These are phyloP conservation scores for Rhegmatorhina hoffmannsi DNA, from an alignment of 2,113 vertebrate genomes.

Conservation along the genomic window DNA sequence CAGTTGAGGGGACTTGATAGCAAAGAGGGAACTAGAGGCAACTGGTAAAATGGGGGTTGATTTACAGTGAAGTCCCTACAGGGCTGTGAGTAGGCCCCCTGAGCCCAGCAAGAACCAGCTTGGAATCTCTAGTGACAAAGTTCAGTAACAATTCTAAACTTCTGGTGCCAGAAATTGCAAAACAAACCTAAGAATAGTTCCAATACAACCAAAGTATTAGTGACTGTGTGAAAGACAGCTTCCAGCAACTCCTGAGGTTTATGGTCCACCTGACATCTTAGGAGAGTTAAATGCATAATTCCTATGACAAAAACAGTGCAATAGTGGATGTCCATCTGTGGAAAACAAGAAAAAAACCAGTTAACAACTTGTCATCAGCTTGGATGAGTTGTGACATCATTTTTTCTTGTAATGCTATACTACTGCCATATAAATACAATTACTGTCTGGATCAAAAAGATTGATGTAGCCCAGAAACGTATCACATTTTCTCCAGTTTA, in stretches of 20 bases:
- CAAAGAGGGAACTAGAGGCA: not conserved
- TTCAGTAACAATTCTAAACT: not conserved
- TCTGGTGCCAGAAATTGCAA: not conserved
- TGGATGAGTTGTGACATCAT: not conserved
- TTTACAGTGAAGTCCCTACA: not conserved
- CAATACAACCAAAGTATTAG: not conserved
- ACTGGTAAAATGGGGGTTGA: fast-evolving
- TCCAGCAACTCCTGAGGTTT: not conserved
- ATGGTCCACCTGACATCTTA: not conserved
- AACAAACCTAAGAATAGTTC: not conserved
- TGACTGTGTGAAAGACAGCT: not conserved
- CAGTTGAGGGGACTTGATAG: not conserved
- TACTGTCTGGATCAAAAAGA: not conserved
- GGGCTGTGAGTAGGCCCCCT: not conserved
- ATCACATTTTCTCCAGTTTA: not conserved
- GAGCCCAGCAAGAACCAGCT: not conserved
- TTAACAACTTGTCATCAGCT: not conserved
- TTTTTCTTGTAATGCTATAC: not conserved
- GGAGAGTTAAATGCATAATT: not conserved
- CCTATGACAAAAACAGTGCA: not conserved
- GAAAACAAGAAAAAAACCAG: not conserved
- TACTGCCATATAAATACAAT: not conserved
- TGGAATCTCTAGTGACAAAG: not conserved
- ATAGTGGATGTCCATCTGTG: not conserved
- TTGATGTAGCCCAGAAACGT: not conserved